Evolutionary conservation across 2,888 invertebrate species (phyloP), one percentile per base, ranked within the genome.

Genomic region (Ormia ochracea): DNA sequence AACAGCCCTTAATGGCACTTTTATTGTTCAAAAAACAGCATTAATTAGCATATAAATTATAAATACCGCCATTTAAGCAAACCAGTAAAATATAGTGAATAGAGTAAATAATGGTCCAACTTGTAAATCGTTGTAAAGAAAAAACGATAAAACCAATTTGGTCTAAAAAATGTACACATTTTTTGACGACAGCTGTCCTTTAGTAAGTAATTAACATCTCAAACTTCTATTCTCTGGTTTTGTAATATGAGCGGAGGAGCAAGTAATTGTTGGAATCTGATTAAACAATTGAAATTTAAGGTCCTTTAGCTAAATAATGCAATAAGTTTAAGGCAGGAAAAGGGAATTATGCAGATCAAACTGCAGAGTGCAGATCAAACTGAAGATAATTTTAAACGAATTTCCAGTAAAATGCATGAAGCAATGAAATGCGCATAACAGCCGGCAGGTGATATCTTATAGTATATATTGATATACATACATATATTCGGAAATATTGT

Each of bases 11-110:
- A 59, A 66, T 68, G 33, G 26, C 31, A 69, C 36, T 68, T 68
- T 74, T 63, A 73, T 48, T 28, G 54, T 33, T 63, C 31, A 36
- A 48, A 38, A 68, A 43, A 58, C 28, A 58, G 38, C 58, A 69
- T 78, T 74, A 78, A 74, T 78, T 74, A 78, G 63, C 68, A 78
- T 65, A 69, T 50, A 74, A 66, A 68, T 78, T 78, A 72, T 77
- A n/a, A 7, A 19, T 59, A 50, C 58, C 52, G 63, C 58, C 58
- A 23, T 69, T 45, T 63, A 19, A 59, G 43, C 3, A 43, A 4
- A 10, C 17, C 14, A 26, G 41, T 10, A 17, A 59, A 43, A 28
- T 6, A 19, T 19, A 5, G 3, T 26, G 10, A 38, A 50, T 12
- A 33, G 10, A 10, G 33, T 28, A 52, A 59, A 48, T 50, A 21